Evolutionary conservation across 1,140 invertebrate species (phyloP), one percentile per base, ranked within the genome.

Genomic region (Drosophila serrata): DNA sequence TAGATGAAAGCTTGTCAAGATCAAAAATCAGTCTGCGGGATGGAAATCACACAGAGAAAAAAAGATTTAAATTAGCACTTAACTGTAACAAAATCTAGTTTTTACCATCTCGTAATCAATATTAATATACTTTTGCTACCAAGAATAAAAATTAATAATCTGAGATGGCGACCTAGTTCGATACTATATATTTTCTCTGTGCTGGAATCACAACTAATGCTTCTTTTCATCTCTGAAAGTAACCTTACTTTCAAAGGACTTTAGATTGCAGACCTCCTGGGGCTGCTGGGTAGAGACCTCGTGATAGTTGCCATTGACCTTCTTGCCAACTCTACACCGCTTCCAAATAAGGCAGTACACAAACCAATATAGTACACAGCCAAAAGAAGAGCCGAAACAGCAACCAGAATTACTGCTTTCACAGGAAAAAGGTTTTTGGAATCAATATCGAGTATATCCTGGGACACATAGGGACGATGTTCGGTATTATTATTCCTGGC

Each of bases 1-100:
- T 35, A 55, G 63, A 68, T n/a, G 62, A 63, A 63, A 46, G 64
- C n/a, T 49, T 63, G 55, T 49, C 27, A 72, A 72, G 68, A 72
- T 72, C 68, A 72, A 72, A 72, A 72, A 59, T 72, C 68, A 72
- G 65, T 72, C 64, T 57, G 65, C 65, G 19, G 35, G 65, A 49
- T 72, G 51, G 19, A 40, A 48, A 42, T 69, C 62, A 51, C 46
- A 65, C 57, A 62, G 57, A 65, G 62, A 65, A 65, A 43, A 64
- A 31, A 19, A 40, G 1, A 57, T 12, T 42, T 22, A 40, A 58
- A 63, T 57, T 40, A 42, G 11, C 15, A 40, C 12, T 15, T 19
- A 57, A 22, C 6, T 62, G 33, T 55, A 33, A 33, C 43, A 27
- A 33, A 51, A 33, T 33, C n/a, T 5, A 9, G 19, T 53, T 53